phyloP scores from a whole-genome alignment of 2,113 vertebrate species.

The Engraulis encrasicolus region DNA sequence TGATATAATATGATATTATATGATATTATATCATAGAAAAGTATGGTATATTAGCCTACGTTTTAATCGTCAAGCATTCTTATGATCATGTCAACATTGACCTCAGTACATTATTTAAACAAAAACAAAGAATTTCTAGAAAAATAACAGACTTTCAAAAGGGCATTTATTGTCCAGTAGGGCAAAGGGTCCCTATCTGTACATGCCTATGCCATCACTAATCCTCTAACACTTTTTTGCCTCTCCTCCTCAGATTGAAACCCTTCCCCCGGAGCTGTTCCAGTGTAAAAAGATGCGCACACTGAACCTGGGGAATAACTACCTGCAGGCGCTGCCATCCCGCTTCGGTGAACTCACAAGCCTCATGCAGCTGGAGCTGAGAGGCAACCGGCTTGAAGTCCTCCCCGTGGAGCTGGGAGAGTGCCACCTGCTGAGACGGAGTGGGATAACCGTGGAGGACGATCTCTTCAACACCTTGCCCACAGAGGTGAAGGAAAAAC shows the following conservation, averaged over 20 bases:
- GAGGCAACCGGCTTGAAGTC: slow-evolving; percentile 93
- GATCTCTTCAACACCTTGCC: slow-evolving; percentile 94
- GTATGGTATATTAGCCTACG: too few species aligned
- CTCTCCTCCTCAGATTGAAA: slow-evolving; percentile 83
- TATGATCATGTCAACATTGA: too few species aligned
- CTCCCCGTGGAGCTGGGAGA: slow-evolving; percentile 96
- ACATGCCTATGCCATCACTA: too few species aligned
- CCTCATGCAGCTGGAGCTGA: slow-evolving; percentile 91
- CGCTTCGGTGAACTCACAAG: slow-evolving; percentile 92
- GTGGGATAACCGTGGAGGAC: slow-evolving; percentile 93
- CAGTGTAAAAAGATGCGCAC: slow-evolving; percentile 96
- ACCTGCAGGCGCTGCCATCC: slow-evolving; percentile 89
- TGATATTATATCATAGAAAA: too few species aligned
- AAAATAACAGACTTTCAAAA: too few species aligned
- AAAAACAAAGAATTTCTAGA: too few species aligned
- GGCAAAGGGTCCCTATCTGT: too few species aligned
- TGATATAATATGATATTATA: too few species aligned
- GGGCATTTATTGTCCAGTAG: too few species aligned
- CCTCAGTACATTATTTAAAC: too few species aligned
- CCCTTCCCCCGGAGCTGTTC: slow-evolving; percentile 93
- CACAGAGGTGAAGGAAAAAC: slow-evolving; percentile 91
- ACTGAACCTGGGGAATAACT: slow-evolving; percentile 95
- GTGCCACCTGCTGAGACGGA: slow-evolving; percentile 90
- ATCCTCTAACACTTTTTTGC: background rate
- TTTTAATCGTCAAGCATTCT: too few species aligned